phyloP scores from a whole-genome alignment of 2,797 vertebrate genomes.

The Dromococcyx pavoninus region DNA sequence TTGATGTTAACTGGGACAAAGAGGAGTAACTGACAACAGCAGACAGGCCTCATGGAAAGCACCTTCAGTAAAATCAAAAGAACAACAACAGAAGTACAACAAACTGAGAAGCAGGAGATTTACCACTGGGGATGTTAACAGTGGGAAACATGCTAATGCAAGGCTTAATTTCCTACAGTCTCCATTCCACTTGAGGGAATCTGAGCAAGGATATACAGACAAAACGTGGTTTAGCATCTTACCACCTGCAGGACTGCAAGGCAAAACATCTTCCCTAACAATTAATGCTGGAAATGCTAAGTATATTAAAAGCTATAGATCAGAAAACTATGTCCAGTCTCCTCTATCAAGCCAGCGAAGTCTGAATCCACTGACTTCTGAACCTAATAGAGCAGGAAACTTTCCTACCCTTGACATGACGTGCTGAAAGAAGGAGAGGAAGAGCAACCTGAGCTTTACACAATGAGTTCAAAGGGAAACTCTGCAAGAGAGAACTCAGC shows the following conservation, averaged over 20 bases:
- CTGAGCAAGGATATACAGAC: neutral
- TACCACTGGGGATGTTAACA: neutral
- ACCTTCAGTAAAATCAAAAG: neutral
- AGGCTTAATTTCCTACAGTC: neutral
- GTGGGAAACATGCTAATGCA: neutral
- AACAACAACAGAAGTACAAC: neutral
- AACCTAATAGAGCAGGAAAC: neutral
- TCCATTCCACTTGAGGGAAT: neutral
- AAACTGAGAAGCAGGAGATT: neutral
- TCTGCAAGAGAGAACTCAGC: neutral
- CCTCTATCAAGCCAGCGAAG: neutral
- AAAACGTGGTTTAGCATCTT: neutral
- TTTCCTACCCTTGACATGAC: neutral
- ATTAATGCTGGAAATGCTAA: neutral
- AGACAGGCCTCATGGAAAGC: neutral
- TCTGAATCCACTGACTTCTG: neutral
- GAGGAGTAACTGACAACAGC: neutral
- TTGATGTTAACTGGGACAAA: neutral
- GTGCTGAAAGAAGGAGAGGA: neutral
- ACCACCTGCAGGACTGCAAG: neutral
- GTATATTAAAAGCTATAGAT: neutral
- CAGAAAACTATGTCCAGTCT: neutral
- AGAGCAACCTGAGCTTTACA: neutral
- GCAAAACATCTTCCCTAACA: neutral
- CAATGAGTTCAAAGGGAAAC: neutral